Conservation (phyloP, 1,140 invertebrate genomes). For the Drosophila lini region DNA sequence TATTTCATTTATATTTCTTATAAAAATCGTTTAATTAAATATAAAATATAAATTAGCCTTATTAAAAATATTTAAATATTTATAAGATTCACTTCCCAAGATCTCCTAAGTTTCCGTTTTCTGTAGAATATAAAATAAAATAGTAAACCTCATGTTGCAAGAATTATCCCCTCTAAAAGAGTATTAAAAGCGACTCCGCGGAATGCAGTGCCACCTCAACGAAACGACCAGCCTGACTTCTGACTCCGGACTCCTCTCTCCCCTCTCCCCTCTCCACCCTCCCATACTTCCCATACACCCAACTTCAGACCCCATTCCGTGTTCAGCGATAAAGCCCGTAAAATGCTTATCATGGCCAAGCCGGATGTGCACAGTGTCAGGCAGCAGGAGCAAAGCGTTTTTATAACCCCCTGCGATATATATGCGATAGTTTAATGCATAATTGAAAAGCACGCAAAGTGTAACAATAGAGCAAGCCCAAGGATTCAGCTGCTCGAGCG, state of each 20-base stretch:
- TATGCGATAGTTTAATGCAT: conserved; percentile 73
- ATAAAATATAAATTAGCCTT: neutral
- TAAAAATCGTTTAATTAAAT: neutral
- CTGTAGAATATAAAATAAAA: neutral
- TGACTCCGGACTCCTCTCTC: conserved; percentile 5
- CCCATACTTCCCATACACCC: neutral
- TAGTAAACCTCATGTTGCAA: neutral
- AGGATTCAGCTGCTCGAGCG: conserved; percentile 5
- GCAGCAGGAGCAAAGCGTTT: conserved; percentile 66
- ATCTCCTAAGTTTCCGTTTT: neutral
- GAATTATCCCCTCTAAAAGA: neutral
- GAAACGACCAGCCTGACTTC: neutral
- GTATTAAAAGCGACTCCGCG: conserved; percentile 34
- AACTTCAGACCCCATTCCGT: conserved; percentile 18
- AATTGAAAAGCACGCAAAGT: conserved; percentile 81
- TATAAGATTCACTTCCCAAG: neutral
- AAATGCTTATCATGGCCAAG: conserved; percentile 77
- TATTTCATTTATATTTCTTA: neutral
- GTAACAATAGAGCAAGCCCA: conserved; percentile 56
- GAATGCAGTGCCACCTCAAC: conserved; percentile 43
- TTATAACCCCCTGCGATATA: conserved; percentile 43
- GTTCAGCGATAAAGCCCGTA: conserved; percentile 70
- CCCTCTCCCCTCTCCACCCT: neutral
- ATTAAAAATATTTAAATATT: neutral
- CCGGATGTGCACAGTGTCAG: conserved; percentile 80